These are phyloP conservation scores for Trichogramma pretiosum DNA, from an alignment of 1,140 invertebrate genomes.

Conservation along the genomic window DNA sequence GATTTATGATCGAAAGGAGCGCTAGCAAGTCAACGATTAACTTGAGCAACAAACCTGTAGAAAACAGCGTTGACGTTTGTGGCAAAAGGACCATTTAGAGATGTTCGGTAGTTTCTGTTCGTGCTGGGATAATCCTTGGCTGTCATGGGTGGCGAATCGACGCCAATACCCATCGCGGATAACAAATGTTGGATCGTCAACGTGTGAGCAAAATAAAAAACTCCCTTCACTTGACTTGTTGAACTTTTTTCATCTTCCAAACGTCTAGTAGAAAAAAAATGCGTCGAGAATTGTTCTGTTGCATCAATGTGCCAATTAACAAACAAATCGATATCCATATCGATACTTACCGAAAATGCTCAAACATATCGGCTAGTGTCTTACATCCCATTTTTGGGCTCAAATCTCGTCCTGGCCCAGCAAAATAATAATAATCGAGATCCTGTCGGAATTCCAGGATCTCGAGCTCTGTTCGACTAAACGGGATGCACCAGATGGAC, in stretches of 20 bases:
- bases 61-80: slow-evolving; percentile 59
- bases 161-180: slow-evolving; percentile 56
- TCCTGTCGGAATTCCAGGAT: slow-evolving; percentile 72
- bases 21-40: slow-evolving; percentile 12
- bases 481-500: slow-evolving; percentile 68
- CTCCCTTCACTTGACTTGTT: slow-evolving; percentile 45
- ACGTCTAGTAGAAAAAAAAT: too few species aligned
- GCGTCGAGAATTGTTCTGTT: too few species aligned
- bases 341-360: slow-evolving; percentile 54
- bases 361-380: slow-evolving; percentile 63
- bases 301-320: too few species aligned
- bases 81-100: slow-evolving; percentile 64
- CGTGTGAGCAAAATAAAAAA: slow-evolving; percentile 69
- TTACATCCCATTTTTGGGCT: slow-evolving; percentile 64
- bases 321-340: too few species aligned
- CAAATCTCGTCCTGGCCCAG: slow-evolving; percentile 61
- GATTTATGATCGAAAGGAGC: too few species aligned
- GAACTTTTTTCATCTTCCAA: background rate
- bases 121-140: slow-evolving; percentile 58
- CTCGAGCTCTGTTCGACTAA: slow-evolving; percentile 59
- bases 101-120: slow-evolving; percentile 62
- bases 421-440: slow-evolving; percentile 66
- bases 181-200: slow-evolving; percentile 54
- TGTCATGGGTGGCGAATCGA: slow-evolving; percentile 54
- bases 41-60: slow-evolving; percentile 46